Evolutionary conservation across 2,888 invertebrate genomes (phyloP), one percentile per base, ranked within the genome.

Genomic region (Drepanosiphum platanoidis): DNA sequence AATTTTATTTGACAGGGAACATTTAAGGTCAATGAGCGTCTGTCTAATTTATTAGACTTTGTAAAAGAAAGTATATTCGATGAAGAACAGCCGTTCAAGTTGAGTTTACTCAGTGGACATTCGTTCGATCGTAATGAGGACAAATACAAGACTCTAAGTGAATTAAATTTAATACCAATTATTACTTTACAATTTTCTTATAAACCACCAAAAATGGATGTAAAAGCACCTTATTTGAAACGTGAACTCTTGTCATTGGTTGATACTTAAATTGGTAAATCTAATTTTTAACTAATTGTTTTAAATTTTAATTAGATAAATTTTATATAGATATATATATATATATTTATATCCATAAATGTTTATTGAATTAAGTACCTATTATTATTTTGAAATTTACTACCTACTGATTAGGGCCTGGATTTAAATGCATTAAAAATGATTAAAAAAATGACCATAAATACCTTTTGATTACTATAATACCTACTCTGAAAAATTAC

Each of bases 21-120:
- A 5, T 97, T 97, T 90, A 93, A 93, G 75, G 94, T 96, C 0
- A 93, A 94, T 89, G 97, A 97, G 89, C 94, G 93, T 87, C 92
- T 95, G 87, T 89, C 90, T 0, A 93, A 93, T 87, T 92, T 97
- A 22, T 91, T 93, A 87, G 93, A 94, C 86, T 97, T 96, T 90
- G 93, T 97, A 0, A 92, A 92, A 88, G 95, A 96, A 87, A 93
- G 94, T 89, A 90, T 97, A 52, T 92, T 93, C 87, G 92, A 93
- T 86, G 91, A 92, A 88, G 92, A 92, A 18, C 90, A 93, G 84
- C 94, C 95, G 0, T 97, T 96, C 90, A 88, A 91, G 9, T 91
- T 97, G 27, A 91, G 92, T 84, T 91, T 92, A 0, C 93, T 94
- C 0, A 93, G 93, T 3, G 94, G 95, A n/a, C n/a, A n/a, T n/a